Evolutionary conservation across 1,140 invertebrate species (phyloP).

Genomic region (Ceratoteleas bidentatus): DNA sequence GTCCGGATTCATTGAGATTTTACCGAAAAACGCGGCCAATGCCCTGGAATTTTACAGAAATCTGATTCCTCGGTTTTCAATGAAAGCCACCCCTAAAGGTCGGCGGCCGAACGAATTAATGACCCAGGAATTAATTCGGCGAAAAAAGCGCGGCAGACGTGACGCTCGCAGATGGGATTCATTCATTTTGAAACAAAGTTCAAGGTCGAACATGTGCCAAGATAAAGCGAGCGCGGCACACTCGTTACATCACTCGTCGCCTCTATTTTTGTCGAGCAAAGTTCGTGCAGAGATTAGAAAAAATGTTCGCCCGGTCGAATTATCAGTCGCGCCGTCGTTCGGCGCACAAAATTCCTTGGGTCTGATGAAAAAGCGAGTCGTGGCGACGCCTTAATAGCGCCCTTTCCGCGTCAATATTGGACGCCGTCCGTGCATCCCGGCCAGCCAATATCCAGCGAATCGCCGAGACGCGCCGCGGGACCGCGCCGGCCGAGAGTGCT

Average conservation of each 20-base stretch:
- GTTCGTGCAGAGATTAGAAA: constrained; percentile 45
- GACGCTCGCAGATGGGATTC: constrained; percentile 15
- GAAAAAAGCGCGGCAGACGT: constrained; percentile 2
- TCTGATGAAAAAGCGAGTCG: constrained; percentile 22
- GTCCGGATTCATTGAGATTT: too few relatives aligned
- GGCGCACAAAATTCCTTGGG: constrained; percentile 11
- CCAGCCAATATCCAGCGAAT: constrained; percentile 49
- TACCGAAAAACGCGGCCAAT: too few relatives aligned
- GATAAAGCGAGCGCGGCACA: constrained; percentile 52
- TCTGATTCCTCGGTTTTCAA: too few relatives aligned
- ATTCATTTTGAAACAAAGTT: constrained; percentile 60
- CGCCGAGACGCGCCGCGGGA: constrained; percentile 50
- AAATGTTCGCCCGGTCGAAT: constrained; percentile 24
- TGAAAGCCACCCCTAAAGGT: too few relatives aligned
- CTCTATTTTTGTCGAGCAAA: constrained; percentile 57
- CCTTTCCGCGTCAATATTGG: constrained; percentile 30
- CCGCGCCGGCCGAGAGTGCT: constrained; percentile 69
- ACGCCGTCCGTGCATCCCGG: constrained; percentile 26
- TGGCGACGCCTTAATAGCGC: constrained; percentile 8
- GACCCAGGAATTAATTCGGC: neutral
- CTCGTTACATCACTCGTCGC: constrained; percentile 36
- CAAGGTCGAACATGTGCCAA: constrained; percentile 57
- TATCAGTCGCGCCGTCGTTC: constrained; percentile 7
- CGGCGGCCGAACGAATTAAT: too few relatives aligned
- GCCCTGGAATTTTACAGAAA: too few relatives aligned